Evolutionary conservation across 2,113 vertebrate species (phyloP), one percentile per base, ranked within the genome.

Genomic region (Rutilus rutilus): DNA sequence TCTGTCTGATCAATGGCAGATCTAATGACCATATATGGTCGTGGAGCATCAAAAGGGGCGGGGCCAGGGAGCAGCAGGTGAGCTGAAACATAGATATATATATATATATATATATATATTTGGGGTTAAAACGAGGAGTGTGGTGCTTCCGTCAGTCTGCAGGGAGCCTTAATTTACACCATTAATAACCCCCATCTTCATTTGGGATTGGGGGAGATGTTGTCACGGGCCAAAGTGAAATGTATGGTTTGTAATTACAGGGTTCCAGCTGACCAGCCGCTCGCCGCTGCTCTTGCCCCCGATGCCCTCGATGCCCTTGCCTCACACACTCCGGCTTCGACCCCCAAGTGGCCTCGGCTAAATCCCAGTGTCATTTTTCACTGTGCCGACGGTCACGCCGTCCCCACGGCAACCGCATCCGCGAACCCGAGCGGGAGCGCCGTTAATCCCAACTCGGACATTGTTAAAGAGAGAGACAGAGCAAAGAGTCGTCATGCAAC

Each of bases 231-330:
- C 92, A 95, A 95, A 95, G 94, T 95, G 92, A 93, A 92, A 95
- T 95, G 94, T 95, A 95, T 94, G 93, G 94, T 93, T 93, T 88
- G 93, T 94, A 94, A 95, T 95, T 95, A 95, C 92, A 86, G 64
- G 86, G 93, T 95, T 95, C 93, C 93, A 92, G 91, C 88, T 87
- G 88, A 95, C 88, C 91, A 90, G 91, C 89, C 92, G 91, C 89
- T 83, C 93, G 90, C 92, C 89, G 81, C 73, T 65, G 27, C 81
- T 88, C 45, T 52, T 87, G 86, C 91, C 93, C 92, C 90, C 89
- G 76, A 88, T 90, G 91, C 92, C 90, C 92, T 90, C 88, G 90
- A 87, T 30, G 69, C 83, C 85, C 75, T 84, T 82, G 83, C 85
- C 85, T 86, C 74, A 67, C 81, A 64, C 59, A 85, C 69, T 86